phyloP scores from a whole-genome alignment of 92 coral and sea anemone species.

The Phenganax marumi region DNA sequence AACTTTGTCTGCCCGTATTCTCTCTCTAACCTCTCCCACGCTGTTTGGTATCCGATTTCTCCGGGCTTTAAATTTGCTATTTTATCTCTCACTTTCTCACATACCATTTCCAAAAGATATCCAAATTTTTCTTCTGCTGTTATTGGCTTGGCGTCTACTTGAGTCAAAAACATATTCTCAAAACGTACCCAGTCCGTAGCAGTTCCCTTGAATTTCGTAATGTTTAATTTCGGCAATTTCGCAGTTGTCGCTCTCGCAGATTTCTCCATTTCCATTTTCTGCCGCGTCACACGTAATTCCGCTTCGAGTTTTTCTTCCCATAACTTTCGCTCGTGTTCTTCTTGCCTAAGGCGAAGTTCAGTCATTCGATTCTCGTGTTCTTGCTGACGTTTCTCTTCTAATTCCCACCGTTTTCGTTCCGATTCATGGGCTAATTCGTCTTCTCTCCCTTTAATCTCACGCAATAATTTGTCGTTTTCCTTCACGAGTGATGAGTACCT shows the following conservation, averaged over 20 bases:
- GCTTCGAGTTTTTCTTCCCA: conserved; percentile 38
- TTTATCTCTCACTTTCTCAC: conserved; percentile 52
- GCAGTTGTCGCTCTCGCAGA: neutral
- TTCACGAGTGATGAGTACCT: neutral
- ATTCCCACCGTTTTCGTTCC: neutral
- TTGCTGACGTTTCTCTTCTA: conserved; percentile 4
- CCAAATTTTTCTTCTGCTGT: conserved; percentile 68
- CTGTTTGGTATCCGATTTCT: conserved; percentile 33
- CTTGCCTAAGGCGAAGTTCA: conserved; percentile 15
- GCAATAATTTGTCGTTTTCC: conserved; percentile 17
- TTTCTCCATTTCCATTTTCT: conserved; percentile 27
- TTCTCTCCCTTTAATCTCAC: neutral
- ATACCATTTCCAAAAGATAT: conserved; percentile 57
- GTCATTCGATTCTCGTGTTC: neutral
- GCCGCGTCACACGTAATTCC: conserved; percentile 16
- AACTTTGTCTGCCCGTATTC: conserved; percentile 37
- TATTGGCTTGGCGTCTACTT: conserved; percentile 49
- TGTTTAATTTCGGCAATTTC: neutral
- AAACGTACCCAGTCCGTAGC: conserved; percentile 32
- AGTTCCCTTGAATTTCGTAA: neutral
- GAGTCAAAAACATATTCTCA: conserved; percentile 63
- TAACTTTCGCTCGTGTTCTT: conserved; percentile 25
- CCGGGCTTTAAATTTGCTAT: conserved; percentile 47
- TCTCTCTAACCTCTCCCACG: conserved; percentile 34
- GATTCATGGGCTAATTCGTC: conserved; percentile 9